Base-by-base conservation (phyloP, 1,140 invertebrate species). In the Oscheius sp. region DNA sequence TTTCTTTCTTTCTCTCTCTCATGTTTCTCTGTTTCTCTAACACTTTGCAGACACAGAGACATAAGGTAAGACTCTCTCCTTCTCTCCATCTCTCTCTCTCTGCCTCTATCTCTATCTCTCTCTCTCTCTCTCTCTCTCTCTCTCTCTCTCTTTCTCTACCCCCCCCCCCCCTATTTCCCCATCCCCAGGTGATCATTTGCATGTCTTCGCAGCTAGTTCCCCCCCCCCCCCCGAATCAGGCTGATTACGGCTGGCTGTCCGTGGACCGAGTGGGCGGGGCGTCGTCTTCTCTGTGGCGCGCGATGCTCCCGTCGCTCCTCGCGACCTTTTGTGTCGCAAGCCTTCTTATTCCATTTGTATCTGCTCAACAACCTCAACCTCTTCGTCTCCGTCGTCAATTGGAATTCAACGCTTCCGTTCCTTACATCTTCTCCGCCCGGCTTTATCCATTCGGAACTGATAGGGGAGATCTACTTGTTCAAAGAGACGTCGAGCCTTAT, bases 361-460 rank as follows among this genome's bases (percentile, higher is more conserved):
- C 7, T 55, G 15, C 49, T 7, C 7, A 23, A 26, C 49, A 15
- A 13, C 49, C 7, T 23, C 23, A 13, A 15, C 49, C 4, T 23
- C 49, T 23, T 23, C 49, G 49, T 7, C 49, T 55, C 7, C 7
- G 49, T 7, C 7, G 49, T 13, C 49, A 55, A 26, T 26, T 55
- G 4, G 49, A 55, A 23, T 55, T 55, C 23, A 55, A 55, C 23
- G 49, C 49, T 23, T 55, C 49, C 23, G 80, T 82, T 23, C 80
- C 80, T 1, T 82, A 79, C 62, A 83, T 82, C 38, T 82, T 82
- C 75, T 66, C 64, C 55, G 81, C 81, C 15, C 61, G 81, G 28
- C 61, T 82, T 26, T 82, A 82, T 71, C 77, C 81, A 29, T 82
- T 79, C 63, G 81, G 81, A 28, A 26, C 45, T n/a, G 46, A 67